Evolutionary conservation across 2,113 vertebrate genomes (phyloP), one percentile per base, ranked within the genome.

Genomic region (Urocolius indicus): DNA sequence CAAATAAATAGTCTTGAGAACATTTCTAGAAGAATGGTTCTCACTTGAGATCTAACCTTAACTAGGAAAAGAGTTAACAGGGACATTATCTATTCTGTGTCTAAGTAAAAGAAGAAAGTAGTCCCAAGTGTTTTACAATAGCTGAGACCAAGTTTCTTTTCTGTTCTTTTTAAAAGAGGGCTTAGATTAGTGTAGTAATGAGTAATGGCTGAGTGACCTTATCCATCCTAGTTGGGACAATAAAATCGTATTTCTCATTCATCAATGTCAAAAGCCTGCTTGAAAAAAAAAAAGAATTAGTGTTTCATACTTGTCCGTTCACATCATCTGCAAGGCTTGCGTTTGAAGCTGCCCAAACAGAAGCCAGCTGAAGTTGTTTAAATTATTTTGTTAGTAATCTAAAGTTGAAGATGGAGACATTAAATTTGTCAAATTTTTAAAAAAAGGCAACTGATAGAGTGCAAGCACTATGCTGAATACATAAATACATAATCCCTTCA

Each of bases 241-340:
- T 68, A 91, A 91, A 91, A 87, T 72, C 63, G 91, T 45, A 49
- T 76, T 89, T 94, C 52, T 71, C 41, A 65, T 83, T 82, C 74
- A 90, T 16, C 16, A 41, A 27, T 36, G 27, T 79, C 30, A 7
- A 92, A 94, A 69, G 41, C 3, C 13, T 73, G 26, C 58, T 79
- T 51, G 38, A n/a, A 69, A 75, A 27, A 87, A 27, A 87, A 74
- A 75, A 54, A 58, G 41, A 7, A 14, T 2, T 4, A 61, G 15
- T 52, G 14, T 87, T 82, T 84, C 45, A 26, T 51, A 87, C 34
- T 71, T 84, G 55, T 13, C 43, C 1, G 0, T 89, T 87, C 73
- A 67, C 26, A 71, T 69, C 8, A 80, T 66, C 41, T 72, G 17
- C 21, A 76, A 72, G 11, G 8, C 14, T 27, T 92, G 34, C 72